Evolutionary conservation across 2,797 vertebrate species (phyloP), one percentile per base, ranked within the genome.

Genomic region (Parambassis ranga): DNA sequence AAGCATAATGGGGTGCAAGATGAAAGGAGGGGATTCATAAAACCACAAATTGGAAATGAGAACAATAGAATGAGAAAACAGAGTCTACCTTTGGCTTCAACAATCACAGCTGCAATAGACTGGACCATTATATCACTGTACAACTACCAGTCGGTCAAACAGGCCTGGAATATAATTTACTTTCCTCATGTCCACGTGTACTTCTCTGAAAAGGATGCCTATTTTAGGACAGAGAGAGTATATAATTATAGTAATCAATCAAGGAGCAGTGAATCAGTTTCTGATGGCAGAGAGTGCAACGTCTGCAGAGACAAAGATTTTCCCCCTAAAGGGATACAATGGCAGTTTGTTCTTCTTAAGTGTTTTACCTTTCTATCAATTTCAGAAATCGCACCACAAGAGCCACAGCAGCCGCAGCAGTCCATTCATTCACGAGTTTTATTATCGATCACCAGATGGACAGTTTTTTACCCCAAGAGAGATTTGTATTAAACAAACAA

Each of bases 161-260:
- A 62, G 41, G 37, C 71, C 46, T 4, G 11, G 5, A 8, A 77
- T 56, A 73, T 52, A 44, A 62, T 77, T 71, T 32, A 67, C 58
- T 71, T 51, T 28, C 23, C 13, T 33, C 18, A 16, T 26, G 48
- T 67, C 58, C 55, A 57, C 51, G 47, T 18, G 50, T 30, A 62
- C 18, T 9, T 49, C 18, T 43, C 43, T 8, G n/a, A 49, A 60
- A 65, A 65, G 14, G 51, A 62, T 23, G 33, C 36, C 66, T 75
- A 71, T 81, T 75, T 76, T 63, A 70, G 73, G 70, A 83, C 19
- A 44, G 56, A 75, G 67, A 65, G 65, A 55, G 55, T 81, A 63
- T 71, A 53, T 83, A 79, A 85, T 77, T 82, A 53, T 57, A 59
- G 75, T 73, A 59, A 83, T 88, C 75, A 74, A 70, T 87, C 77